phyloP scores from a whole-genome alignment of 2,797 vertebrate genomes.

The Glossophaga mutica region DNA sequence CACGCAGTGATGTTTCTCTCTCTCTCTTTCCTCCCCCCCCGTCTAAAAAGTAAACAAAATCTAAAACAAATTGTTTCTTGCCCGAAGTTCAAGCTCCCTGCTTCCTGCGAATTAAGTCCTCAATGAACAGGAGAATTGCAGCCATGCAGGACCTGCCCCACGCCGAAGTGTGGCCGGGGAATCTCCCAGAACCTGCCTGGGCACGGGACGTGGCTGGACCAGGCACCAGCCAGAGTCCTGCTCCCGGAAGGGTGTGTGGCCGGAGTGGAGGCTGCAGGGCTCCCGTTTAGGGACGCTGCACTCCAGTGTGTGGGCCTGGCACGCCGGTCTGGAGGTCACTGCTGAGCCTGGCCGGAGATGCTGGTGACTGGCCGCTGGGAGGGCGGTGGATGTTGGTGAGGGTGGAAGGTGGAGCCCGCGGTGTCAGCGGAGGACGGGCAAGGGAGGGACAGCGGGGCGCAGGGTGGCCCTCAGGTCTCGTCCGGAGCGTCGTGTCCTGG shows the following conservation, averaged over 20 bases:
- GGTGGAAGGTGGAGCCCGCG: accelerated
- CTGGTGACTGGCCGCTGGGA: background rate
- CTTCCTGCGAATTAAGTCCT: background rate
- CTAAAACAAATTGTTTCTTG: background rate
- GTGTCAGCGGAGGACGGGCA: accelerated
- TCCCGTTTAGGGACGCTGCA: background rate
- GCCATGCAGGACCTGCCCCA: too few species aligned
- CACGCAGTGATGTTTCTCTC: too few species aligned
- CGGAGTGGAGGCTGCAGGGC: background rate
- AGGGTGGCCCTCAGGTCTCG: background rate
- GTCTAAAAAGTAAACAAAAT: too few species aligned
- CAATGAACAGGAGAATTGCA: background rate
- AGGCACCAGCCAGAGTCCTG: too few species aligned
- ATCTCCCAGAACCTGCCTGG: background rate
- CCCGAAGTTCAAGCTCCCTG: too few species aligned
- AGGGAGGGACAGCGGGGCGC: background rate
- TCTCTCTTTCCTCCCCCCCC: too few species aligned
- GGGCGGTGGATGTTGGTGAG: background rate
- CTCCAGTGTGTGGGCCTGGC: background rate
- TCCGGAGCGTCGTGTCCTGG: too few species aligned
- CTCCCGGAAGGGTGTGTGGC: background rate
- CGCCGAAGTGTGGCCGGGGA: too few species aligned
- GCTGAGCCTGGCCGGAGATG: accelerated
- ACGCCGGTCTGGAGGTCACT: accelerated
- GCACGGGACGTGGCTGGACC: background rate